Conservation (phyloP, 92 coral and sea anemone genomes). For the Siderastrea siderea region DNA sequence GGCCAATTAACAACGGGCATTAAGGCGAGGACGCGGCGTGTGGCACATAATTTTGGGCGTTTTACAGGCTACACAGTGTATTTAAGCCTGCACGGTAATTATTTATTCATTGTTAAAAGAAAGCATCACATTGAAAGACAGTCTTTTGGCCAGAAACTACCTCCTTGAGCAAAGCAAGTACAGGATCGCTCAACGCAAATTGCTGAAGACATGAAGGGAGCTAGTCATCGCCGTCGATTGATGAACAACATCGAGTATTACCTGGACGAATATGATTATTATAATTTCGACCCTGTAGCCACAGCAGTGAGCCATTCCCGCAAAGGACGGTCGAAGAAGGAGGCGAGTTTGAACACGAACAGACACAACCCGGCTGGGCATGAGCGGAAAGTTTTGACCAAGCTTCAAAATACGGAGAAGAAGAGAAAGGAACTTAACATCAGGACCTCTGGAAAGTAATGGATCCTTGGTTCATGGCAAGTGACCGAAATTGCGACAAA, state of each 20-base stretch:
- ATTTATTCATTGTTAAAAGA: not conserved
- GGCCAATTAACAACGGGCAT: constrained; percentile 12
- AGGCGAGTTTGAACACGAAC: constrained; percentile 90
- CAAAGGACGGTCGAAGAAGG: constrained; percentile 88
- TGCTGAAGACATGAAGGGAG: constrained; percentile 71
- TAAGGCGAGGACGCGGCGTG: constrained; percentile 3
- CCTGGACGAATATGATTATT: constrained; percentile 91
- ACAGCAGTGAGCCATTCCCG: constrained; percentile 75
- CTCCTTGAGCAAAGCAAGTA: not conserved
- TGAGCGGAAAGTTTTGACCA: constrained; percentile 83
- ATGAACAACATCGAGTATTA: constrained; percentile 62
- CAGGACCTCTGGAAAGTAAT: constrained; percentile 19
- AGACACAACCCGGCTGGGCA: constrained; percentile 90
- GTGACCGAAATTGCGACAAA: not conserved
- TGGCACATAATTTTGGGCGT: constrained; percentile 23
- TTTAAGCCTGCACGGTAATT: not conserved
- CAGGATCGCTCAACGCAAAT: not conserved
- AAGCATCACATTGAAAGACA: constrained; percentile 2
- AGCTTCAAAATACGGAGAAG: constrained; percentile 89
- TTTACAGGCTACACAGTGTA: constrained; percentile 16
- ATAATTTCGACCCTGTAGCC: constrained; percentile 72
- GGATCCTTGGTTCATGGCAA: not conserved
- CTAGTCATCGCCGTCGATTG: constrained; percentile 70
- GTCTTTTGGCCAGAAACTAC: not conserved
- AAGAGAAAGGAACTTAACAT: constrained; percentile 54